Evolutionary conservation across 1,140 invertebrate genomes (phyloP).

Genomic region (Sweltsa coloradensis): DNA sequence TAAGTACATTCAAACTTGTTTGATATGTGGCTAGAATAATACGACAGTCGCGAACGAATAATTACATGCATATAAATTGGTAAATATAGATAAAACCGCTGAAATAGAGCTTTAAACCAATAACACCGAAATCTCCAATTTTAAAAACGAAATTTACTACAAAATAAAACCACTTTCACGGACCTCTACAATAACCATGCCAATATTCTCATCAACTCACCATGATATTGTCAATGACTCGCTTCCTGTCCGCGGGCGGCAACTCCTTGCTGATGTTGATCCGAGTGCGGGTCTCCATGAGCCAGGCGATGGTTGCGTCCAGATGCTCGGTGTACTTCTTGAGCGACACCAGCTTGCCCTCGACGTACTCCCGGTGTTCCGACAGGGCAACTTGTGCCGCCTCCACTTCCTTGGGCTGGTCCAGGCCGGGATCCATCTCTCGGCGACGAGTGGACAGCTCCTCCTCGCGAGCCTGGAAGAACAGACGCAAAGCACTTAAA

Average conservation of each 20-base stretch:
- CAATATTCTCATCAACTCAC: conserved; percentile 34
- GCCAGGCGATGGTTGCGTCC: conserved; percentile 41
- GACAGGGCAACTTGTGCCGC: too few relatives aligned
- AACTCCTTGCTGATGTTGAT: conserved; percentile 36
- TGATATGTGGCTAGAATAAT: too few relatives aligned
- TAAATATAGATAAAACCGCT: too few relatives aligned
- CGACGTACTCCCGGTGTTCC: conserved; percentile 42
- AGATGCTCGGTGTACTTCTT: conserved; percentile 42
- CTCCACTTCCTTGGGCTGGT: not conserved
- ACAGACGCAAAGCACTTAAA: too few relatives aligned
- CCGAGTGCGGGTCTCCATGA: conserved; percentile 36
- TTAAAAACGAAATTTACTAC: not conserved
- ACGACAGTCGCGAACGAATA: too few relatives aligned
- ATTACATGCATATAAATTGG: too few relatives aligned
- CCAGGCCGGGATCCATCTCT: not conserved
- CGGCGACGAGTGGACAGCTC: conserved; percentile 34
- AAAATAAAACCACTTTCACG: not conserved
- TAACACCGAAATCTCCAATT: not conserved
- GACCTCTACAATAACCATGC: too few relatives aligned
- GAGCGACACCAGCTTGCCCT: conserved; percentile 42
- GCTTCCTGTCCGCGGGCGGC: conserved; percentile 33
- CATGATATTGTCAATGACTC: conserved; percentile 43
- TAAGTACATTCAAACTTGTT: too few relatives aligned
- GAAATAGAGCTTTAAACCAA: too few relatives aligned
- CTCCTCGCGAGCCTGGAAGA: conserved; percentile 54